These are phyloP conservation scores for Agrilus mali DNA, from an alignment of 2,888 invertebrate genomes.

Conservation along the genomic window DNA sequence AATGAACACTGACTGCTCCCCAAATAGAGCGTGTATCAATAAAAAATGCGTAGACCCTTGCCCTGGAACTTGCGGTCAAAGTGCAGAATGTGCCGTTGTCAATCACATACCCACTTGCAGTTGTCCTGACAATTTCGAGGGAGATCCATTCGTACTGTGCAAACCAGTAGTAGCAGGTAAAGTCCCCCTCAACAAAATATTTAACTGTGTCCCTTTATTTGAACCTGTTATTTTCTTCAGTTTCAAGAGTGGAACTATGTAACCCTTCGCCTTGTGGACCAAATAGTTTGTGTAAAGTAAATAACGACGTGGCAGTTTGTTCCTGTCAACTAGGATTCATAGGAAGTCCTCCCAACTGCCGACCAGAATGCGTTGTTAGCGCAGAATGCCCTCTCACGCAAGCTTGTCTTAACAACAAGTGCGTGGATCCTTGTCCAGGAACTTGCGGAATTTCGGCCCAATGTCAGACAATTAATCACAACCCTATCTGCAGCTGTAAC, in stretches of 20 bases:
- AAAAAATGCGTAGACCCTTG: constrained; percentile 80
- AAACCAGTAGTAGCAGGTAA: constrained; percentile 29
- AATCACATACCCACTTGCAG: constrained; percentile 56
- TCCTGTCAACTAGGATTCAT: constrained; percentile 52
- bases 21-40: constrained; percentile 62
- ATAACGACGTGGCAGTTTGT: constrained; percentile 54
- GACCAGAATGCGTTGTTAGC: constrained; percentile 57
- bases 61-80: constrained; percentile 65
- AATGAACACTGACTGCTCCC: constrained; percentile 63
- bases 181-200: background rate
- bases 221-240: constrained; percentile 5
- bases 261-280: constrained; percentile 52
- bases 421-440: constrained; percentile 54
- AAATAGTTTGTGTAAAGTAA: constrained; percentile 47
- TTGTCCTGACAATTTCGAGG: constrained; percentile 45
- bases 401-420: constrained; percentile 57
- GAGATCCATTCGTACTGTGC: constrained; percentile 58
- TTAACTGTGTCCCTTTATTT: background rate
- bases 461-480: constrained; percentile 61
- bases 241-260: constrained; percentile 40
- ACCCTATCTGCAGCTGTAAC: constrained; percentile 58
- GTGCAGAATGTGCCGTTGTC: constrained; percentile 64
- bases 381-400: constrained; percentile 53
- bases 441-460: constrained; percentile 54
- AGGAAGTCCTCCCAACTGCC: constrained; percentile 53